Base-by-base conservation (phyloP, 2,797 vertebrate genomes). In the Setipinna tenuifilis region DNA sequence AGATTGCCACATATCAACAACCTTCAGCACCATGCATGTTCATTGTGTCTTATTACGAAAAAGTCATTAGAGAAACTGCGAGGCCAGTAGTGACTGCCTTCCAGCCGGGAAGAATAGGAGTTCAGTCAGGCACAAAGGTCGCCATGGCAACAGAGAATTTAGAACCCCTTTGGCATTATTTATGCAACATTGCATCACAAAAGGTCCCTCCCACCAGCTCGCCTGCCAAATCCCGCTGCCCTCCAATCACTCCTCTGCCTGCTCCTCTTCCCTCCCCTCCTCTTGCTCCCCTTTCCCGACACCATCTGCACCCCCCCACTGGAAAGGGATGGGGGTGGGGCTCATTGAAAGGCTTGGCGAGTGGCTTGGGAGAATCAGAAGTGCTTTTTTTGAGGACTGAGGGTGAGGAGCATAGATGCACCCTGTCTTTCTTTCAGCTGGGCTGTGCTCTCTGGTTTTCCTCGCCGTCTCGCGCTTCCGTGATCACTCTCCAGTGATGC, bases 51-150 rank as follows among this genome's bases (percentile, higher is more conserved):
- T 84, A 84, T 85, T 83, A 57, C 44, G 44, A 82, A 82, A 65
- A 28, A 83, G 57, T 85, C 91, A 88, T 86, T 83, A 46, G 87
- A 91, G 90, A 87, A 84, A 90, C 90, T 83, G 85, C 88, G 85
- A 93, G 90, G 90, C 86, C 89, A 89, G 90, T 86, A 90, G 94
- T 89, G 89, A 90, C 93, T 88, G 87, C 89, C 93, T 93, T 92
- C 90, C 91, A 90, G 93, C 90, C 89, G 91, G 90, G 91, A 90
- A 93, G 94, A 96, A 94, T 90, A 92, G 88, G 92, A 95, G 96
- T 94, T 96, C 96, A 96, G 93, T 91, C 95, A 96, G 95, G 96
- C 97, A 97, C 97, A 98, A 98, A 97, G 96, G 97, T 97, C 96
- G 95, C 97, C 96, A 98, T 98, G 94, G 96, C 96, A 97, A 99